phyloP scores from a whole-genome alignment of 1,140 invertebrate genomes.

The Cepaea nemoralis region DNA sequence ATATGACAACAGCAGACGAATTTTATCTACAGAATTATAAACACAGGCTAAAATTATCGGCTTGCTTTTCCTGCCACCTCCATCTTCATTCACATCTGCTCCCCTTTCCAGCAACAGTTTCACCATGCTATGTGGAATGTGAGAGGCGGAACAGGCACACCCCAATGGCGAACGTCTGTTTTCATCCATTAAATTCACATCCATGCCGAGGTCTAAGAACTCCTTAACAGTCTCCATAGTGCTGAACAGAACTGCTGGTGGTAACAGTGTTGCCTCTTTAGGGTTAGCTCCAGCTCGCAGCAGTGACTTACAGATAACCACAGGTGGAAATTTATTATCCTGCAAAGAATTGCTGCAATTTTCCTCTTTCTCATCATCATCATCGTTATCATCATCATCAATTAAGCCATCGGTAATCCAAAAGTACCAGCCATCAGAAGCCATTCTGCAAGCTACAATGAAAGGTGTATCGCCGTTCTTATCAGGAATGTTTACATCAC shows the following conservation, averaged over 20 bases:
- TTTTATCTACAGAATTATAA: slow-evolving; percentile 67
- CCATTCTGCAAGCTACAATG: slow-evolving; percentile 62
- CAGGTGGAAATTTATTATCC: slow-evolving; percentile 54
- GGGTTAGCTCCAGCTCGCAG: slow-evolving; percentile 58
- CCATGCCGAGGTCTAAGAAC: slow-evolving; percentile 62
- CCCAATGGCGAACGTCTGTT: slow-evolving; percentile 63
- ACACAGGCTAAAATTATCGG: slow-evolving; percentile 66
- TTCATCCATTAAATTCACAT: slow-evolving; percentile 65
- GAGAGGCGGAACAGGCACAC: slow-evolving; percentile 58
- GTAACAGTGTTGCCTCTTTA: slow-evolving; percentile 60
- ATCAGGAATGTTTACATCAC: slow-evolving; percentile 59
- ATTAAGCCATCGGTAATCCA: slow-evolving; percentile 49
- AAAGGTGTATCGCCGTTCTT: slow-evolving; percentile 60
- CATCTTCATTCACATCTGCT: slow-evolving; percentile 64
- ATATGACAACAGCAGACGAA: slow-evolving; percentile 62
- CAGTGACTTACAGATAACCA: slow-evolving; percentile 61
- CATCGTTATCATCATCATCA: slow-evolving; percentile 24
- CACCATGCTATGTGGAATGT: slow-evolving; percentile 54
- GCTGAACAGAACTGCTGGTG: slow-evolving; percentile 62
- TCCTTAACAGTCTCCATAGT: slow-evolving; percentile 58
- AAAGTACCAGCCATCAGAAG: slow-evolving; percentile 63
- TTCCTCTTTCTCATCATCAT: slow-evolving; percentile 17
- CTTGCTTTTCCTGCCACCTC: slow-evolving; percentile 65
- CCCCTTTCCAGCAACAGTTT: slow-evolving; percentile 61
- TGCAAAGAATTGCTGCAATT: neutral